Conservation (phyloP, 1,140 invertebrate genomes). For the Apis cerana region DNA sequence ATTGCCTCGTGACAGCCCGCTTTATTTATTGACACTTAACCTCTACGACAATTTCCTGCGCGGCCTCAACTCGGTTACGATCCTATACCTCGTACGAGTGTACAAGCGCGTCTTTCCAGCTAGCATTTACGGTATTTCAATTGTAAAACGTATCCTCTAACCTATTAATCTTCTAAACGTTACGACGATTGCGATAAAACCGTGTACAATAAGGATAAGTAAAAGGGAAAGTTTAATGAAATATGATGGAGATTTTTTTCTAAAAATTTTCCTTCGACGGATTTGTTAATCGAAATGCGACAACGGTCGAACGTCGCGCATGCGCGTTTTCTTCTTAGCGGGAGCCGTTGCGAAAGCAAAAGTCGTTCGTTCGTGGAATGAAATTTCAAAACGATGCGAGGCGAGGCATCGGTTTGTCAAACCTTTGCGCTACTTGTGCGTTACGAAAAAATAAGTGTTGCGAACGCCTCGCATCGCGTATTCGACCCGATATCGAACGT, state of each 20-base stretch:
- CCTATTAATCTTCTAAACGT: background rate
- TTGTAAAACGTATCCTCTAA: background rate
- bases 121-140: background rate
- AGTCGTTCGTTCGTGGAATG: constrained; percentile 23
- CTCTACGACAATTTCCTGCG: constrained; percentile 44
- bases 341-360: constrained; percentile 22
- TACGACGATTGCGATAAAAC: background rate
- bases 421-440: background rate
- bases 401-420: no score
- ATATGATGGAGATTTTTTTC: no score
- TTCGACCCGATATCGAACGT: background rate
- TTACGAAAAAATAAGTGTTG: background rate
- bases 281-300: no score
- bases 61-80: constrained; percentile 15
- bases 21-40: constrained; percentile 53
- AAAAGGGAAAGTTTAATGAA: background rate
- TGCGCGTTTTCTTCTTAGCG: background rate
- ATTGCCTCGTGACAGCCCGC: constrained; percentile 35
- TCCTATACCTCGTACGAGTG: background rate
- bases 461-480: no score
- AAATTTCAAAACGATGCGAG: constrained; percentile 8
- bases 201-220: no score
- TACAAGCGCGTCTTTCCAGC: background rate
- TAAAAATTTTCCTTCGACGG: no score
- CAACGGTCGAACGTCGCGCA: background rate